Base-by-base conservation (phyloP, 2,797 vertebrate genomes). In the Lacerta bilineata region DNA sequence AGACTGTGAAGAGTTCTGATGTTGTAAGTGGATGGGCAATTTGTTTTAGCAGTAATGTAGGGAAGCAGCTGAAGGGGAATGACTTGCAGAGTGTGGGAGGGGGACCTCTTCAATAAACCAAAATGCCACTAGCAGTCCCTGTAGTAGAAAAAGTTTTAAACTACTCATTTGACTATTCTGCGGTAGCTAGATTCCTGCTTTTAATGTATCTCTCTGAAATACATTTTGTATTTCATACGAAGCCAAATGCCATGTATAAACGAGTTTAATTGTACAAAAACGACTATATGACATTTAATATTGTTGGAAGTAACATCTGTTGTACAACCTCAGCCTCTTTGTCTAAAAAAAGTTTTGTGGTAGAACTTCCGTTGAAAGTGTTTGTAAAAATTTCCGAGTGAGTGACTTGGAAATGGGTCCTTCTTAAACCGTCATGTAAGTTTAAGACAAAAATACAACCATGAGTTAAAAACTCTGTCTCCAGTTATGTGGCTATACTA, bases 341-440 rank as follows among this genome's bases (percentile, higher is more conserved):
- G 43, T 87, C 91, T 82, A 88, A 92, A 39, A 87, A 87, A 86
- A 81, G 78, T 89, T 90, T 88, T 90, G 85, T 93, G 93, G 91
- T 96, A 95, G 95, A 95, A 90, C 82, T 90, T 80, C 90, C 89
- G 86, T 92, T 89, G 92, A 88, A 80, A 88, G 64, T 78, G 43
- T 88, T 76, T 92, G 88, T 74, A 71, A 39, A 55, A 78, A 86
- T 10, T 39, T 88, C 43, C 71, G 25, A 50, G 46, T 78, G 85
- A 72, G 18, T 0, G 0, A 36, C 79, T 80, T 90, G 74, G 59
- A 89, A 88, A 50, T 76, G 20, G 8, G 36, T 27, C 43, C n/a
- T 61, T 83, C 17, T 18, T 66, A 29, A 59, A 85, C 50, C 20
- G 8, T 76, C 71, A 29, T 83, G 61, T 3, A 85, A 68, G 25